Percentiles rank a stretch among this genome's conserved stretches.
Evolutionary conservation across 1,140 invertebrate genomes (phyloP).

Genomic region (Hydropsyche tenuis): DNA sequence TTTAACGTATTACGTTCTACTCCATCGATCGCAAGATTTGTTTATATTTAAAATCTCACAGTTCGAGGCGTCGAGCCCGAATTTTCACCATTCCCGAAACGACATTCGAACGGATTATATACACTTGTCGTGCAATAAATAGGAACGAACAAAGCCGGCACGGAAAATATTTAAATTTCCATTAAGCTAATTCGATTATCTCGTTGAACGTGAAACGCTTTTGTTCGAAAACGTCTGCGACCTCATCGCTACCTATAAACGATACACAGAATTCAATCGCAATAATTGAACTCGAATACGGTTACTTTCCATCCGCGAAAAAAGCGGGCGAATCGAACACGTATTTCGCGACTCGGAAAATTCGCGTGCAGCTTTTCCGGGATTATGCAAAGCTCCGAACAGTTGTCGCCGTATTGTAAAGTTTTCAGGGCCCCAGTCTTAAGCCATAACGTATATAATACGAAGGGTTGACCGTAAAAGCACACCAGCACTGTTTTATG

Average conservation of each 20-base stretch:
- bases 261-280: not conserved
- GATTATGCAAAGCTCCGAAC: not conserved
- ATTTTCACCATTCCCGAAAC: no score
- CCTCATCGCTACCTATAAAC: not conserved
- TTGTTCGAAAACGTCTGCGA: not conserved
- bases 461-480: not conserved
- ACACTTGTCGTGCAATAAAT: no score
- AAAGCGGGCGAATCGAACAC: not conserved
- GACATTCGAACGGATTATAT: no score
- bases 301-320: not conserved
- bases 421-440: not conserved
- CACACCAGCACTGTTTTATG: not conserved
- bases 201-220: not conserved
- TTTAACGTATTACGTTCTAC: no score
- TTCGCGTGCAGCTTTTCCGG: not conserved
- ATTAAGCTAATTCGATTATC: slow-evolving; percentile 13
- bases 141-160: not conserved
- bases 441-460: no score
- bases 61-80: no score
- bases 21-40: no score
- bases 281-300: slow-evolving; percentile 4
- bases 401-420: not conserved
- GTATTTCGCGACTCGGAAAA: no score
- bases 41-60: no score
- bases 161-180: slow-evolving; percentile 15